A percentile compares a stretch with the other conserved stretches of the same genome.
These are phyloP conservation scores for Arrhopalites spinosus DNA, from an alignment of 2,888 invertebrate species.

Conservation along the genomic window DNA sequence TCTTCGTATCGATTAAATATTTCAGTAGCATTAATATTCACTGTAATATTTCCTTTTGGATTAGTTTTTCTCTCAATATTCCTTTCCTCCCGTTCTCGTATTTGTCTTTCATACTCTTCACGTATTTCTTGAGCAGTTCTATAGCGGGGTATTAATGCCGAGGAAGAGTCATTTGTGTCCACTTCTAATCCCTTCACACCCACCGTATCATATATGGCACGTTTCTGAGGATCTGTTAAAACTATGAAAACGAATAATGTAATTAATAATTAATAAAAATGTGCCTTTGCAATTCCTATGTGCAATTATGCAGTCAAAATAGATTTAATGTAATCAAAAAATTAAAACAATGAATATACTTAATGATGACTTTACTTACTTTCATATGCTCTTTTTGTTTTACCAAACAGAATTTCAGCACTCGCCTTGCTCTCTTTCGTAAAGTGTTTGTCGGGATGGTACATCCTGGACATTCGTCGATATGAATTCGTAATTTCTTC, in stretches of 20 bases:
- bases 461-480: constrained; percentile 85
- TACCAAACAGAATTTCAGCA: constrained; percentile 89
- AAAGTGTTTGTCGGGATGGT: constrained; percentile 95
- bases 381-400: constrained; percentile 92
- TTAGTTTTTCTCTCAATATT: constrained; percentile 87
- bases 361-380: too few relatives aligned
- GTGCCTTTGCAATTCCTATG: too few relatives aligned
- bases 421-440: constrained; percentile 57
- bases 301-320: too few relatives aligned
- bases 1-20: constrained; percentile 78
- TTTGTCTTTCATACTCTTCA: constrained; percentile 88
- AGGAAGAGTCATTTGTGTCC: constrained; percentile 62
- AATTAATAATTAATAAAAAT: background rate
- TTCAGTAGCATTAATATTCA: constrained; percentile 91
- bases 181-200: constrained; percentile 91
- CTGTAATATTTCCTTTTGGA: constrained; percentile 83
- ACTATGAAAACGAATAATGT: constrained; percentile 64
- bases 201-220: constrained; percentile 90
- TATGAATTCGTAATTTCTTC: constrained; percentile 96
- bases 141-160: constrained; percentile 76
- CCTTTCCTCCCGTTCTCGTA: constrained; percentile 79
- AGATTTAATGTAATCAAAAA: too few relatives aligned
- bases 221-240: constrained; percentile 86
- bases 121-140: constrained; percentile 94
- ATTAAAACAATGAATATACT: too few relatives aligned